A percentile compares a stretch with the other conserved stretches of the same genome.
Evolutionary conservation across 2,888 invertebrate genomes (phyloP).

Genomic region (Andrena minutula): DNA sequence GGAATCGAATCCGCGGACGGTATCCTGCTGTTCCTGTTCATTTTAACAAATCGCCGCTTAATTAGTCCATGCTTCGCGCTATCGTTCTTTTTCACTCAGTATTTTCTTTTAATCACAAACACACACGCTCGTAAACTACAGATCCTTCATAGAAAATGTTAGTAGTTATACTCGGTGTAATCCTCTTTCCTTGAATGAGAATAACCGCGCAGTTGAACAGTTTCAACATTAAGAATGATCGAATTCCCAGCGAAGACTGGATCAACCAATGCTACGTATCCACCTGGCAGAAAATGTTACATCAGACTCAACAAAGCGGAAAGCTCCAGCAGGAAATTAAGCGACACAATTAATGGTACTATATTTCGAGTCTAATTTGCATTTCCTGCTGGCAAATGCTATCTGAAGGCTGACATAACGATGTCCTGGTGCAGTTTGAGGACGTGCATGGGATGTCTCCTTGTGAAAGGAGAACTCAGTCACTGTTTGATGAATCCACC

Average conservation of each 20-base stretch:
- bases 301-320: slow-evolving; percentile 52
- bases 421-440: slow-evolving; percentile 14
- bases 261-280: not conserved
- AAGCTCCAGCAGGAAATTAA: slow-evolving; percentile 59
- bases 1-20: slow-evolving; percentile 88
- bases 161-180: not conserved
- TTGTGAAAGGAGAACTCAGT: not conserved
- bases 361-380: slow-evolving; percentile 50
- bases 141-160: not conserved
- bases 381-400: slow-evolving; percentile 47
- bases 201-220: not conserved
- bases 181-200: not conserved
- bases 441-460: not conserved
- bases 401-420: slow-evolving; percentile 36
- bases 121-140: too few species aligned
- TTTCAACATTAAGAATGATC: slow-evolving; percentile 1
- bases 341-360: slow-evolving; percentile 44
- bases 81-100: not conserved
- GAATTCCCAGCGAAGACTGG: slow-evolving; percentile 12
- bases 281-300: slow-evolving; percentile 37
- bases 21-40: slow-evolving; percentile 87
- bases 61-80: not conserved
- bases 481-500: too few species aligned
- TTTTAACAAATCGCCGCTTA: slow-evolving; percentile 26
- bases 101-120: not conserved